Conservation (phyloP, 2,797 vertebrate genomes). For the Sebastes ruberrimus region DNA sequence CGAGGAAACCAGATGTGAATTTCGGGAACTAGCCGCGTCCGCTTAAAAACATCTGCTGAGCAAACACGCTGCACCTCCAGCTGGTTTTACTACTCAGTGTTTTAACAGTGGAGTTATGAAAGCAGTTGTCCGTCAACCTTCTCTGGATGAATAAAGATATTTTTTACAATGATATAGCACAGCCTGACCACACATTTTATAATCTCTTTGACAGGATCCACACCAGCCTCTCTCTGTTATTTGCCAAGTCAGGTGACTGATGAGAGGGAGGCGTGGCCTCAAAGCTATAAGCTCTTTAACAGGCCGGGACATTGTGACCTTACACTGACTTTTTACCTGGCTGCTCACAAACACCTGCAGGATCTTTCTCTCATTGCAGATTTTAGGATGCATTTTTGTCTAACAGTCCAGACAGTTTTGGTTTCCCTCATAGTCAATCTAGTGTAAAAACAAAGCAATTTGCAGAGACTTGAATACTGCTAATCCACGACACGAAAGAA, state of each 20-base stretch:
- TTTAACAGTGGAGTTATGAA: not conserved
- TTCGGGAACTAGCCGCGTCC: not conserved
- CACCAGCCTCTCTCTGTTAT: not conserved
- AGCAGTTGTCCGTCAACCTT: not conserved
- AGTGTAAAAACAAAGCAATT: too few species aligned
- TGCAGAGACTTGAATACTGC: too few species aligned
- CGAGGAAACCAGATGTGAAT: not conserved
- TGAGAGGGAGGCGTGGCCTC: slow-evolving; percentile 2
- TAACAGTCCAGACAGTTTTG: not conserved
- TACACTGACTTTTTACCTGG: slow-evolving; percentile 11
- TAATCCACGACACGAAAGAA: too few species aligned
- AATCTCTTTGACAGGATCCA: not conserved
- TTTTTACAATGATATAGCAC: too few species aligned
- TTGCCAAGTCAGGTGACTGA: slow-evolving; percentile 22
- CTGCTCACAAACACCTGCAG: not conserved
- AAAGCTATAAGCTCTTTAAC: slow-evolving; percentile 61
- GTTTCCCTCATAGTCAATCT: too few species aligned
- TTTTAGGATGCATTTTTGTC: not conserved
- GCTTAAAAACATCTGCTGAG: not conserved
- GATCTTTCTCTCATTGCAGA: not conserved
- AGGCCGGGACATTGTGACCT: slow-evolving; percentile 46
- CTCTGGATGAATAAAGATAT: not conserved
- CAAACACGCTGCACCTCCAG: not conserved
- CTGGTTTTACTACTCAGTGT: not conserved
- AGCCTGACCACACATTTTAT: too few species aligned